phyloP scores from a whole-genome alignment of 2,888 invertebrate species.

The Nemotelus nigrinus region DNA sequence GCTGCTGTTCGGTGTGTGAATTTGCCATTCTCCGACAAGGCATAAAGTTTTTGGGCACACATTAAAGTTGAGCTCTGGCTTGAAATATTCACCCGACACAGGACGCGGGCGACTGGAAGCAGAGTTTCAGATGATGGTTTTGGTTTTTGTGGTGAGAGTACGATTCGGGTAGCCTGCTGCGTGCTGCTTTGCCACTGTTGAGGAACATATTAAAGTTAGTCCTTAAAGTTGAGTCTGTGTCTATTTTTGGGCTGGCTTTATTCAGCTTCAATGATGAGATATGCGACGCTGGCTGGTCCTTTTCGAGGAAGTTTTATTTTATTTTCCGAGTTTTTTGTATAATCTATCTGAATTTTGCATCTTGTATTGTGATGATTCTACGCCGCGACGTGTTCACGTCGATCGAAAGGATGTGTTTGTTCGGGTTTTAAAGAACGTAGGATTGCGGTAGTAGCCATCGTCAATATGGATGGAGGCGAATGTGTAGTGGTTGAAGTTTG shows the following conservation, averaged over 20 bases:
- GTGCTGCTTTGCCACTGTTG: neutral
- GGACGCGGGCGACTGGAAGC: neutral
- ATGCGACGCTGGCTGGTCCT: neutral
- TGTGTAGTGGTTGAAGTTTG: conserved; percentile 43
- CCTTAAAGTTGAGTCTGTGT: conserved; percentile 48
- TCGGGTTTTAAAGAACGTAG: conserved; percentile 42
- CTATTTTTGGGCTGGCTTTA: conserved; percentile 47
- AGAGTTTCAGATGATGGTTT: conserved; percentile 2
- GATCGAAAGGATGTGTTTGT: conserved; percentile 43
- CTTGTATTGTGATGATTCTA: conserved; percentile 4
- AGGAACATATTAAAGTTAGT: conserved; percentile 47
- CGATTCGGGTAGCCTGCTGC: conserved; percentile 22
- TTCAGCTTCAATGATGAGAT: neutral
- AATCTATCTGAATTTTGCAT: conserved; percentile 7
- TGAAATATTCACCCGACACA: conserved; percentile 29
- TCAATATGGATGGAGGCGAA: conserved; percentile 34
- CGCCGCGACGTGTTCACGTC: conserved; percentile 20
- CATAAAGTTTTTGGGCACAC: conserved; percentile 50
- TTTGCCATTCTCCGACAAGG: conserved; percentile 44
- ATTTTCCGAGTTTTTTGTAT: neutral
- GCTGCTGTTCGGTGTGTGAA: conserved; percentile 13
- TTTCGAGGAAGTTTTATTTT: conserved; percentile 28
- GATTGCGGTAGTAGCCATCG: neutral
- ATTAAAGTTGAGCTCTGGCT: conserved; percentile 49
- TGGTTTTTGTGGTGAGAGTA: conserved; percentile 26